Base-by-base conservation (phyloP, 1,140 invertebrate species). In the Leptinotarsa defecta region DNA sequence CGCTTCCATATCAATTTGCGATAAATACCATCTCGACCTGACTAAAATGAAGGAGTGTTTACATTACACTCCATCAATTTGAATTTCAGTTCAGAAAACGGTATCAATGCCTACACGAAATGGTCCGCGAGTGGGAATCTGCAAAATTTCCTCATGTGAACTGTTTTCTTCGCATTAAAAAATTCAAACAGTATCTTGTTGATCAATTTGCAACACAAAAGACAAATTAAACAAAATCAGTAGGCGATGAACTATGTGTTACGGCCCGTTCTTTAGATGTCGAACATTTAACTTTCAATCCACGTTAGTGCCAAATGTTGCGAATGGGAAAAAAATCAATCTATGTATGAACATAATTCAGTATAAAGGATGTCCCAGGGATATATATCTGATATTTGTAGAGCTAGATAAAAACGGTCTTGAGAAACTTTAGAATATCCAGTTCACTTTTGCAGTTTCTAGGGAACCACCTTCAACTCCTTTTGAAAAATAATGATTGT, bases 41-140 rank as follows among this genome's bases (percentile, higher is more conserved):
- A 19, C 52, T 19, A 19, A 57, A 57, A 57, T 57, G 52, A 57
- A 57, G 52, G 52, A 57, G 52, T 57, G 52, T 57, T 57, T 57
- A 57, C 52, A 57, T 19, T 15, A 15, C 15, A 57, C n/a, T 57
- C 34, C 34, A 43, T 43, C 34, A 43, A 43, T 43, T 43, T 43
- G 34, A 43, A 57, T 19, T 57, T 57, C 52, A 57, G 52, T 17
- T 19, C 15, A 57, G 15, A 19, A 15, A 57, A 57, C 52, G 52
- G 52, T 57, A 57, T 57, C 52, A 19, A 57, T 17, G 4, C 17
- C 52, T 57, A 57, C 52, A 57, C 52, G 52, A 57, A 17, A 17
- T 57, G 52, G 1, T 15, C 15, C 52, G n/a, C 52, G 15, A 57
- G 52, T 57, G 52, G 52, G 52, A 57, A 17, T 57, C 52, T 57